These are phyloP conservation scores for Urocyon cinereoargenteus DNA, from an alignment of 2,797 vertebrate species.

Conservation along the genomic window DNA sequence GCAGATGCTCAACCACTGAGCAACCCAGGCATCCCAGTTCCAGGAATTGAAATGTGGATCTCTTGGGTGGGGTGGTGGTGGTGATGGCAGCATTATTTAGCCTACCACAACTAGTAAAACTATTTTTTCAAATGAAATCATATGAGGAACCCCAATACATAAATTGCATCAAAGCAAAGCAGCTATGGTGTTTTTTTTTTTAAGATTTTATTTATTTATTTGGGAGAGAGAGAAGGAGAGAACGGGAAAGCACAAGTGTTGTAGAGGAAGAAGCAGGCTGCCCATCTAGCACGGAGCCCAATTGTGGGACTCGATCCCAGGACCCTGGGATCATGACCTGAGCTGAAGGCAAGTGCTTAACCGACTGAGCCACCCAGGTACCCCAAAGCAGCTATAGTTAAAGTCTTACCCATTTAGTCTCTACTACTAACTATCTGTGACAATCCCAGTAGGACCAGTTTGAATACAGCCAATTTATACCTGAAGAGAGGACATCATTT, in stretches of 20 bases:
- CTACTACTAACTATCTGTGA: not conserved
- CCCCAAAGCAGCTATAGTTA: not conserved
- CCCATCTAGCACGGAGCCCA: too few relatives aligned
- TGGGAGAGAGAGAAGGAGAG: too few relatives aligned
- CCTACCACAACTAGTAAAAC: not conserved
- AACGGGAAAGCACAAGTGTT: too few relatives aligned
- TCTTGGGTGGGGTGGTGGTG: not conserved
- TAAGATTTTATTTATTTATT: too few relatives aligned
- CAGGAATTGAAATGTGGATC: not conserved
- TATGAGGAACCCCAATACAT: not conserved
- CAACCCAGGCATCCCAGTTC: not conserved
- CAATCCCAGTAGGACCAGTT: not conserved
- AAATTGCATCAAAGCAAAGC: not conserved
- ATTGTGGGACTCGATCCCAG: too few relatives aligned
- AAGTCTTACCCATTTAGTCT: not conserved
- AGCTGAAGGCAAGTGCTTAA: too few relatives aligned
- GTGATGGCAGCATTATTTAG: not conserved
- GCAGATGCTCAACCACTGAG: too few relatives aligned
- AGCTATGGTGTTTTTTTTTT: not conserved
- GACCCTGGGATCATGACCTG: too few relatives aligned
- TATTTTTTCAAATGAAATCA: constrained; percentile 35
- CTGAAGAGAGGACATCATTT: not conserved
- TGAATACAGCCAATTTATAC: constrained; percentile 2
- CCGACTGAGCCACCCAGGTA: too few relatives aligned
- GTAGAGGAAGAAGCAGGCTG: too few relatives aligned